Evolutionary conservation across 2,888 invertebrate species (phyloP).

Genomic region (Orthosia gothica): DNA sequence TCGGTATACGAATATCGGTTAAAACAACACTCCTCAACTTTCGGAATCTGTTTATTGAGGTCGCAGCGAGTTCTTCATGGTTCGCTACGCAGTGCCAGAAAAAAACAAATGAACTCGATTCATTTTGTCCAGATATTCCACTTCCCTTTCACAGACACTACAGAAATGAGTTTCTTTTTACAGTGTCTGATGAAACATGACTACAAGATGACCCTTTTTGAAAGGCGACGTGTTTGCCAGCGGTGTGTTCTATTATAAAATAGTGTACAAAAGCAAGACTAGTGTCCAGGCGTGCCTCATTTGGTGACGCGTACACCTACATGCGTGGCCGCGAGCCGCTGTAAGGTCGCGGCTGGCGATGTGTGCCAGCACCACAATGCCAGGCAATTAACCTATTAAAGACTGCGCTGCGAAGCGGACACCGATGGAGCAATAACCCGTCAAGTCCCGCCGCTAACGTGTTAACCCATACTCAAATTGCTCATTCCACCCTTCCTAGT

Average conservation of each 20-base stretch:
- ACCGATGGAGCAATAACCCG: conserved; percentile 86
- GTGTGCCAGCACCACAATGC: conserved; percentile 90
- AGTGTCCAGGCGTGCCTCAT: conserved; percentile 78
- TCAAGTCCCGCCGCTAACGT: conserved; percentile 79
- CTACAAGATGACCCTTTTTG: conserved; percentile 53
- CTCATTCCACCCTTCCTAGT: conserved; percentile 35
- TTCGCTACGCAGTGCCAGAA: conserved; percentile 75
- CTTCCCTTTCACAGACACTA: conserved; percentile 62
- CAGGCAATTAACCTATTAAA: conserved; percentile 91
- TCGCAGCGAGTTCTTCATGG: conserved; percentile 77
- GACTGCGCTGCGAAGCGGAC: conserved; percentile 83
- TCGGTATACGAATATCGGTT: conserved; percentile 40
- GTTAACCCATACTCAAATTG: conserved; percentile 74
- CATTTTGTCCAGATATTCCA: conserved; percentile 67
- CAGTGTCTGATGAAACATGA: conserved; percentile 43
- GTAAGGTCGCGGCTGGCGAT: conserved; percentile 89
- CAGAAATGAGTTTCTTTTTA: conserved; percentile 50
- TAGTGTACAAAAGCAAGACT: conserved; percentile 61
- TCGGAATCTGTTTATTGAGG: conserved; percentile 77
- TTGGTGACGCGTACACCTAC: conserved; percentile 85
- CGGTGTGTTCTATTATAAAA: conserved; percentile 54
- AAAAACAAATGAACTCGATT: conserved; percentile 73
- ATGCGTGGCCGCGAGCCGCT: conserved; percentile 88
- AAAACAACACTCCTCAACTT: conserved; percentile 57
- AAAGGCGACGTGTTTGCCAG: conserved; percentile 47